Percentiles rank a stretch among this genome's conserved stretches.
phyloP scores from a whole-genome alignment of 2,113 vertebrate genomes.

The Tachuris rubrigastra region DNA sequence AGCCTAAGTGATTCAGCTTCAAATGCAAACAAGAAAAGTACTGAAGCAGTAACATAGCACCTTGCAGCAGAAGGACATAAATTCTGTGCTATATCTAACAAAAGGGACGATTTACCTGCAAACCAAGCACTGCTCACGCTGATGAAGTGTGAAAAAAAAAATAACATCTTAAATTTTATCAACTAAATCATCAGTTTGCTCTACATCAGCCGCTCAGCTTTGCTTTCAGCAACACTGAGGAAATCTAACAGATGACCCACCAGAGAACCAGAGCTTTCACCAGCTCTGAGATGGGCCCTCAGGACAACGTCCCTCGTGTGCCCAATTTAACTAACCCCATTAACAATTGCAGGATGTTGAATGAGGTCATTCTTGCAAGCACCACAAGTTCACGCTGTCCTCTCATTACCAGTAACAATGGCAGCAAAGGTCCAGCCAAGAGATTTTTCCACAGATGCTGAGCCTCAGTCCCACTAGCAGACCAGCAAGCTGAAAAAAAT shows the following conservation, averaged over 20 bases:
- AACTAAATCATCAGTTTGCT: not conserved
- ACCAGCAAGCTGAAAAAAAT: not conserved
- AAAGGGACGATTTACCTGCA: not conserved
- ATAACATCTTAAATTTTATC: not conserved
- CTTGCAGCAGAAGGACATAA: not conserved
- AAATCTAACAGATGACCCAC: not conserved
- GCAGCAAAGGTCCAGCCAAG: not conserved
- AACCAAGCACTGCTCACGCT: not conserved
- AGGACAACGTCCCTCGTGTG: not conserved
- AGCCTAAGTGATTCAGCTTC: not conserved
- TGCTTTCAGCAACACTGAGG: not conserved
- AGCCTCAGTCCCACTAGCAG: not conserved
- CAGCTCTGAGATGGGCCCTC: not conserved
- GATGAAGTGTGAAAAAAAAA: not conserved
- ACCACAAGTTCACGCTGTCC: constrained; percentile 31
- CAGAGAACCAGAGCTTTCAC: constrained; percentile 5
- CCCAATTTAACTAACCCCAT: constrained; percentile 14
- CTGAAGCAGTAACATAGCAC: not conserved
- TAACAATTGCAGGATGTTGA: constrained; percentile 61
- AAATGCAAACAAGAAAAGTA: not conserved
- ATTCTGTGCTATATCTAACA: not conserved
- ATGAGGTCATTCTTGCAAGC: constrained; percentile 25
- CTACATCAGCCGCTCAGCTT: not conserved
- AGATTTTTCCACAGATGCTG: constrained; percentile 22
- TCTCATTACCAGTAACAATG: constrained; percentile 52